These are phyloP conservation scores for Antheraea yamamai DNA, from an alignment of 2,888 invertebrate species.

Conservation along the genomic window DNA sequence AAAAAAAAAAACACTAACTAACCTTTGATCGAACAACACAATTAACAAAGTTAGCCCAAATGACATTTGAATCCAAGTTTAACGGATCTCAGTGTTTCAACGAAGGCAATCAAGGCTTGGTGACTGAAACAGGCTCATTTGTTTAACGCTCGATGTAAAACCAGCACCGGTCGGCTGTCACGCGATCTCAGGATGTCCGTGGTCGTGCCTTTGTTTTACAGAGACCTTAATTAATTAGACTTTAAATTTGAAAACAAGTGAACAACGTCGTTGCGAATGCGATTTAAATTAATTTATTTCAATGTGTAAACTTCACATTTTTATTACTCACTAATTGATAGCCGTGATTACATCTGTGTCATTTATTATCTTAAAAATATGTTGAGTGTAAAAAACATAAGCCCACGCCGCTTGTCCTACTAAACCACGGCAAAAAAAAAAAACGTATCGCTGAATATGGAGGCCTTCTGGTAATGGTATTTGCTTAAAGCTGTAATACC, in stretches of 20 bases:
- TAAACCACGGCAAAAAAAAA: too few species aligned
- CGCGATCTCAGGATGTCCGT: slow-evolving; percentile 54
- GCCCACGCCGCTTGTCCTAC: too few species aligned
- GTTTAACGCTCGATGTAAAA: slow-evolving; percentile 11
- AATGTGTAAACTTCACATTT: too few species aligned
- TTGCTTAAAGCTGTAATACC: too few species aligned
- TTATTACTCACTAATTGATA: too few species aligned
- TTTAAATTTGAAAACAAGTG: slow-evolving; percentile 36
- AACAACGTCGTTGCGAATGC: slow-evolving; percentile 20
- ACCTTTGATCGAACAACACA: neutral
- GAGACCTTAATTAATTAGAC: slow-evolving; percentile 57
- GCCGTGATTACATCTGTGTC: too few species aligned
- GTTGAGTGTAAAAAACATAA: too few species aligned
- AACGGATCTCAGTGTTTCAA: slow-evolving; percentile 3
- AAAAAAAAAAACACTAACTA: neutral
- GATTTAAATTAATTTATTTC: neutral
- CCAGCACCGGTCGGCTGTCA: slow-evolving; percentile 31
- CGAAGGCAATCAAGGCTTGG: slow-evolving; percentile 5
- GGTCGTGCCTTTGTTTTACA: slow-evolving; percentile 50
- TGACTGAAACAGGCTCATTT: slow-evolving; percentile 18
- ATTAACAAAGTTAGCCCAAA: slow-evolving; percentile 9
- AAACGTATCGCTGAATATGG: too few species aligned
- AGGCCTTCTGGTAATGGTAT: too few species aligned
- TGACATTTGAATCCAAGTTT: slow-evolving; percentile 4
- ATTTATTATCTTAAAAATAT: too few species aligned